These are phyloP conservation scores for Ceriagrion tenellum DNA, from an alignment of 2,888 invertebrate species.

Conservation along the genomic window DNA sequence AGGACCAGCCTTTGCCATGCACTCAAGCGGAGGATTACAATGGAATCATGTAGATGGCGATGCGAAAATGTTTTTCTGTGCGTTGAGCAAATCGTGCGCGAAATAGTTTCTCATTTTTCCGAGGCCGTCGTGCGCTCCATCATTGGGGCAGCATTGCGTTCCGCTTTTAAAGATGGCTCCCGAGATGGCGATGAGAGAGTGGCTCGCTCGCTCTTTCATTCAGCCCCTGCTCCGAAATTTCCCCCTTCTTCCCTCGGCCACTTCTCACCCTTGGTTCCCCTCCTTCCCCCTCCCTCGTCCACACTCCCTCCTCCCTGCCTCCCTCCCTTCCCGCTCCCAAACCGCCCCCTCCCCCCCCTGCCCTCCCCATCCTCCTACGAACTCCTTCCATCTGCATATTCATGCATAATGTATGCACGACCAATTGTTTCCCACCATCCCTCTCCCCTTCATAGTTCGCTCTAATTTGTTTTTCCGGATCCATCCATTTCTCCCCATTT, in stretches of 20 bases:
- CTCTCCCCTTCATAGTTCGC: background rate
- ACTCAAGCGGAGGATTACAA: too few species aligned
- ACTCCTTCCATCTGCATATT: background rate
- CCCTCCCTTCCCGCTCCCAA: background rate
- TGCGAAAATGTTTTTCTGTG: background rate
- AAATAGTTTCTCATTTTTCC: background rate
- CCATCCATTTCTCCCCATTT: background rate
- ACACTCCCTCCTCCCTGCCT: background rate
- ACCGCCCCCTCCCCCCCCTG: background rate
- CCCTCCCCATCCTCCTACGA: background rate
- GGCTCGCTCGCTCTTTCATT: background rate
- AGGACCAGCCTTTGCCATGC: too few species aligned
- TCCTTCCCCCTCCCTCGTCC: too few species aligned
- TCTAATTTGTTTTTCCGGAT: background rate
- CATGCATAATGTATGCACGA: constrained; percentile 10
- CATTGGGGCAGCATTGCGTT: background rate
- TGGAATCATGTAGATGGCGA: too few species aligned
- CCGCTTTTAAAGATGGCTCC: background rate
- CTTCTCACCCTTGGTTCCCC: too few species aligned
- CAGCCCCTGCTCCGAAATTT: background rate
- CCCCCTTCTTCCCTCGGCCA: background rate
- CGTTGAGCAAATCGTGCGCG: background rate
- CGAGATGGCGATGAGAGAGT: background rate
- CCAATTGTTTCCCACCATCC: background rate
- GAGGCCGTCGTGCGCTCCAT: background rate